Percentiles rank a stretch among this genome's conserved stretches.
phyloP scores from a whole-genome alignment of 2,113 vertebrate species.

The Amblyopsis rosae region DNA sequence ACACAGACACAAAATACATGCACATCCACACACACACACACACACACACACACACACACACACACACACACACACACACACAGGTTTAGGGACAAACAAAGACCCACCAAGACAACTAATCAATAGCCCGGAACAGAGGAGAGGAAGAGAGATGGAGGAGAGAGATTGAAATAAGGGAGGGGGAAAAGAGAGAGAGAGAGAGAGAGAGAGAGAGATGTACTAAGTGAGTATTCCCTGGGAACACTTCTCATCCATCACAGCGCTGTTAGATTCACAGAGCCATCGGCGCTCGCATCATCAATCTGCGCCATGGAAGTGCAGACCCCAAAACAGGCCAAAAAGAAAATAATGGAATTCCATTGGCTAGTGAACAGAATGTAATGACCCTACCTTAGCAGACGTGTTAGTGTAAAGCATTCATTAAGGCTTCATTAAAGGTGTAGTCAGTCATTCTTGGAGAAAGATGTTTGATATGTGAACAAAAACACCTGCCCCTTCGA shows the following conservation, averaged over 20 bases:
- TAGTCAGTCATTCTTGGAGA: too few relatives aligned
- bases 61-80: slow-evolving; percentile 24
- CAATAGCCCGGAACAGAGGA: slow-evolving; percentile 64
- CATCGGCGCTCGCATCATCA: slow-evolving; percentile 57
- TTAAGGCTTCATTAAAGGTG: too few relatives aligned
- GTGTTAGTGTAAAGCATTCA: too few relatives aligned
- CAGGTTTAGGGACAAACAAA: slow-evolving; percentile 61
- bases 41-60: slow-evolving; percentile 33
- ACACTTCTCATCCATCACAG: slow-evolving; percentile 76
- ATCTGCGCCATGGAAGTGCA: slow-evolving; percentile 48
- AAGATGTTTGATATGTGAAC: too few relatives aligned
- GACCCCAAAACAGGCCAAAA: not conserved
- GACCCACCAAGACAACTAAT: slow-evolving; percentile 77
- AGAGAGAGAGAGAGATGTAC: slow-evolving; percentile 33
- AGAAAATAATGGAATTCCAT: not conserved
- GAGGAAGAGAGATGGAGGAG: slow-evolving; percentile 34
- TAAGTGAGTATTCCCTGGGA: slow-evolving; percentile 74
- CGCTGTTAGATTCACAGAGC: slow-evolving; percentile 74
- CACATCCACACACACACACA: slow-evolving; percentile 34
- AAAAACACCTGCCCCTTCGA: too few relatives aligned
- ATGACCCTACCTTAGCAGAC: too few relatives aligned
- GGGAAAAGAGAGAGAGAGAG: slow-evolving; percentile 1
- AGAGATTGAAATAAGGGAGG: slow-evolving; percentile 2
- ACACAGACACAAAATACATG: slow-evolving; percentile 17
- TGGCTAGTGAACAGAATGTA: not conserved